Evolutionary conservation across 2,797 vertebrate genomes (phyloP).

Genomic region (Parambassis ranga): DNA sequence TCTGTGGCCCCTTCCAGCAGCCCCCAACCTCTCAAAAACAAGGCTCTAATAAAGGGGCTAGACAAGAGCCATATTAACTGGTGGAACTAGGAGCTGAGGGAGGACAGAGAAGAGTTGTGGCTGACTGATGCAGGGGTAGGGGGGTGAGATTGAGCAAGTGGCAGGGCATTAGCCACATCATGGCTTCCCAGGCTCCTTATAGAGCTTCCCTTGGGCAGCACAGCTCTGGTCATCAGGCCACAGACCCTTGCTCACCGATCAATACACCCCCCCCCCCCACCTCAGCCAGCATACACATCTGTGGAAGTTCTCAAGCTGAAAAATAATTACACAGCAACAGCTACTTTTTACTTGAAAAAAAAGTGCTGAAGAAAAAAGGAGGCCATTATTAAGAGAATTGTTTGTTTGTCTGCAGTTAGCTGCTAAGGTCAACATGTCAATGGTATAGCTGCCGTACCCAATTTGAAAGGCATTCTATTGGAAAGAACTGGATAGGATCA

Average conservation of each 20-base stretch:
- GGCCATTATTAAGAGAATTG: slow-evolving; percentile 66
- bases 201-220: slow-evolving; percentile 71
- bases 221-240: slow-evolving; percentile 73
- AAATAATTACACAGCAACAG: slow-evolving; percentile 79
- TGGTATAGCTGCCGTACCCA: slow-evolving; percentile 52
- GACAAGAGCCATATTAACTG: slow-evolving; percentile 62
- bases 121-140: slow-evolving; percentile 57
- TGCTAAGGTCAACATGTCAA: slow-evolving; percentile 72
- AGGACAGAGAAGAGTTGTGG: slow-evolving; percentile 56
- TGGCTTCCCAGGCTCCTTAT: slow-evolving; percentile 77
- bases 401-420: slow-evolving; percentile 71
- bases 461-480: slow-evolving; percentile 62
- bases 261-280: slow-evolving; percentile 69
- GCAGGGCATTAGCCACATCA: slow-evolving; percentile 83
- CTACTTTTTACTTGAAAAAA: slow-evolving; percentile 72
- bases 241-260: slow-evolving; percentile 76
- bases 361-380: slow-evolving; percentile 39
- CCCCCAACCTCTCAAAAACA: slow-evolving; percentile 67
- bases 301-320: slow-evolving; percentile 78
- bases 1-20: slow-evolving; percentile 66
- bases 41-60: slow-evolving; percentile 74
- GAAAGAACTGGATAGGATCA: slow-evolving; percentile 56
- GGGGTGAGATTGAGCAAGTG: slow-evolving; percentile 66
- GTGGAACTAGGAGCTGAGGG: slow-evolving; percentile 57
- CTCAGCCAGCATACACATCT: slow-evolving; percentile 67